phyloP scores from a whole-genome alignment of 2,113 vertebrate species.

The Prionailurus bengalensis region DNA sequence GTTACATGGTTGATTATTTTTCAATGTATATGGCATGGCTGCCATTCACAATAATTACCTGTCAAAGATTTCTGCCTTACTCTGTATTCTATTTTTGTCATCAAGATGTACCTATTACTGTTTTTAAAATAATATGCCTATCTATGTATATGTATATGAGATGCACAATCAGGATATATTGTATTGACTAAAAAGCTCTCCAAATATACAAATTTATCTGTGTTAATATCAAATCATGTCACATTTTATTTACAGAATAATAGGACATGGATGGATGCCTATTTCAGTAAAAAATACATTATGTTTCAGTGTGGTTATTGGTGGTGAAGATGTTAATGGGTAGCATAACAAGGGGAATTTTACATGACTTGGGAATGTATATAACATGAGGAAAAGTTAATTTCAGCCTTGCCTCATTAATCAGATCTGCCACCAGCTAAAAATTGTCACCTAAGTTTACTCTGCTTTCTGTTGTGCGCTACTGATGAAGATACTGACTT shows the following conservation, averaged over 20 bases:
- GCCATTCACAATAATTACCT: slow-evolving; percentile 72
- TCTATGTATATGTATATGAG: not conserved
- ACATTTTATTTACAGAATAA: slow-evolving; percentile 86
- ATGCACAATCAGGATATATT: not conserved
- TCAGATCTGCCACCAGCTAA: slow-evolving; percentile 85
- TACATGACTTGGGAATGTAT: slow-evolving; percentile 76
- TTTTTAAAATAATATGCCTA: slow-evolving; percentile 58
- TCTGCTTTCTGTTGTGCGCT: slow-evolving; percentile 80
- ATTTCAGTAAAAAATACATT: slow-evolving; percentile 71
- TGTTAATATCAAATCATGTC: slow-evolving; percentile 84
- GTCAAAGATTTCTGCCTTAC: slow-evolving; percentile 59
- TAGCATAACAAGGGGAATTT: slow-evolving; percentile 73
- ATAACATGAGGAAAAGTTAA: slow-evolving; percentile 84
- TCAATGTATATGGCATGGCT: slow-evolving; percentile 58
- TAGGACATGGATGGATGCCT: slow-evolving; percentile 81
- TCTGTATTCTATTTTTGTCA: slow-evolving; percentile 29
- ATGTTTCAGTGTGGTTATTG: slow-evolving; percentile 76
- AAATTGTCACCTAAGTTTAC: slow-evolving; percentile 82
- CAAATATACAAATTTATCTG: slow-evolving; percentile 77
- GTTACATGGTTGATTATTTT: slow-evolving; percentile 67
- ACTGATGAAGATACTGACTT: slow-evolving; percentile 83
- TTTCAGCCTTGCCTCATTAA: slow-evolving; percentile 88
- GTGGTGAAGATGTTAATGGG: slow-evolving; percentile 83
- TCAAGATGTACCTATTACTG: slow-evolving; percentile 46
- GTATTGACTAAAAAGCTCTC: slow-evolving; percentile 50